These are phyloP conservation scores for Okamejei kenojei DNA, from an alignment of 2,797 vertebrate genomes.

Conservation along the genomic window DNA sequence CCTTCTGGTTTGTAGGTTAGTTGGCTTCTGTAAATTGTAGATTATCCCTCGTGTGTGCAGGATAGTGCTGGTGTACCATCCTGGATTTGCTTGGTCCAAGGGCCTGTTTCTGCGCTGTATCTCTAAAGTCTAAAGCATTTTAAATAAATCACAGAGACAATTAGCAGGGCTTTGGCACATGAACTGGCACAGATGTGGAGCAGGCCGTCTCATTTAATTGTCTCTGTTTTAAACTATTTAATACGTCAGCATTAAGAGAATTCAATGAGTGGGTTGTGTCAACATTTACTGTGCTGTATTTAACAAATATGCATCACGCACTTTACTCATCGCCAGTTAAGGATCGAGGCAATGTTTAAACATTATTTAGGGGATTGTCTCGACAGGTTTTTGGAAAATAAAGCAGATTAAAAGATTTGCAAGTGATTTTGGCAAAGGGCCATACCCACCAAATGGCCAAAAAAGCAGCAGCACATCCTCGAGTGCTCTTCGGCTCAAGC, in stretches of 20 bases:
- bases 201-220: neutral
- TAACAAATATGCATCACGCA: slow-evolving; percentile 65
- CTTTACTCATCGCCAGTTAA: slow-evolving; percentile 74
- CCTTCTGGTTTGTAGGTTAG: too few relatives aligned
- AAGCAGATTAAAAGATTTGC: slow-evolving; percentile 78
- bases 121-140: too few relatives aligned
- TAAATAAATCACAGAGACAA: neutral
- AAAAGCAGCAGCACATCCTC: slow-evolving; percentile 33
- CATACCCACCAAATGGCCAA: slow-evolving; percentile 27
- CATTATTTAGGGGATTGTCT: slow-evolving; percentile 67
- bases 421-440: slow-evolving; percentile 46
- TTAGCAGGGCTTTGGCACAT: neutral
- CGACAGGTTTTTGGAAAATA: slow-evolving; percentile 66
- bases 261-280: slow-evolving; percentile 64
- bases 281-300: slow-evolving; percentile 57
- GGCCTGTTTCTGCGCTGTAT: too few relatives aligned
- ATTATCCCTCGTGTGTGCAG: too few relatives aligned
- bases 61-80: too few relatives aligned
- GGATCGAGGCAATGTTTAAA: slow-evolving; percentile 69
- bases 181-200: neutral
- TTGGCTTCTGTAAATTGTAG: too few relatives aligned
- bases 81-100: too few relatives aligned
- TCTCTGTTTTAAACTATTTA: slow-evolving; percentile 64
- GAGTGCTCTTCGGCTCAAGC: slow-evolving; percentile 16
- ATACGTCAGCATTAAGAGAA: slow-evolving; percentile 76